Percentiles rank a stretch among this genome's conserved stretches.
Evolutionary conservation across 2,888 invertebrate genomes (phyloP).

Genomic region (Zeuzera pyrina): DNA sequence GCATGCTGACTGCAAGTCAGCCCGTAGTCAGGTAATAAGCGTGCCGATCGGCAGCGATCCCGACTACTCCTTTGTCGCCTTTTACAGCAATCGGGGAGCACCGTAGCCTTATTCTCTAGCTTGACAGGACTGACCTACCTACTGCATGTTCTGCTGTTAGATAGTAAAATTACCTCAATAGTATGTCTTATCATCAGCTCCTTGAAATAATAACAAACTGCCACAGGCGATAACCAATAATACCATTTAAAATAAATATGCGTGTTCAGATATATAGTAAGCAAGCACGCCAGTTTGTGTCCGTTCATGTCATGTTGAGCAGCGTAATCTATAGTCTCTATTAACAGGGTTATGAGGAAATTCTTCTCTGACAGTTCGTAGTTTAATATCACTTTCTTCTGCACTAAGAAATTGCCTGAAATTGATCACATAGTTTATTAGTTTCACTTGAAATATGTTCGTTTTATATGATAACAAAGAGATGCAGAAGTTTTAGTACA

Average conservation of each 20-base stretch:
- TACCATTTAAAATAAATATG: conserved; percentile 52
- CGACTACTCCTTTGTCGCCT: too few relatives aligned
- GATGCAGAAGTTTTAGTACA: too few relatives aligned
- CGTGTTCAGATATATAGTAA: conserved; percentile 43
- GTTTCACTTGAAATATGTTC: too few relatives aligned
- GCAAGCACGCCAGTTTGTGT: conserved; percentile 36
- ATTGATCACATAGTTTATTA: too few relatives aligned
- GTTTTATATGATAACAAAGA: too few relatives aligned
- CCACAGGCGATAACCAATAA: conserved; percentile 43
- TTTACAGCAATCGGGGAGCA: too few relatives aligned
- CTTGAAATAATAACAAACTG: conserved; percentile 51
- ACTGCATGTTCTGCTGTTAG: too few relatives aligned
- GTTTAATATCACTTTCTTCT: conserved; percentile 39
- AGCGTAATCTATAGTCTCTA: conserved; percentile 43
- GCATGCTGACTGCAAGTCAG: too few relatives aligned
- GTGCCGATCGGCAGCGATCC: too few relatives aligned
- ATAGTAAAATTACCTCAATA: conserved; percentile 39
- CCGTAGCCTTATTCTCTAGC: too few relatives aligned
- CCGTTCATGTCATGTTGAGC: conserved; percentile 44
- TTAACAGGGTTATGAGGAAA: conserved; percentile 36
- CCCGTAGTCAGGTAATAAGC: too few relatives aligned
- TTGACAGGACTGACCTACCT: too few relatives aligned
- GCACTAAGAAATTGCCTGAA: conserved; percentile 36
- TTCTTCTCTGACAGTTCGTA: conserved; percentile 38
- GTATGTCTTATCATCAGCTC: conserved; percentile 54